Base-by-base conservation (phyloP, 92 coral and sea anemone genomes). In the Epizoanthus illoricatus region DNA sequence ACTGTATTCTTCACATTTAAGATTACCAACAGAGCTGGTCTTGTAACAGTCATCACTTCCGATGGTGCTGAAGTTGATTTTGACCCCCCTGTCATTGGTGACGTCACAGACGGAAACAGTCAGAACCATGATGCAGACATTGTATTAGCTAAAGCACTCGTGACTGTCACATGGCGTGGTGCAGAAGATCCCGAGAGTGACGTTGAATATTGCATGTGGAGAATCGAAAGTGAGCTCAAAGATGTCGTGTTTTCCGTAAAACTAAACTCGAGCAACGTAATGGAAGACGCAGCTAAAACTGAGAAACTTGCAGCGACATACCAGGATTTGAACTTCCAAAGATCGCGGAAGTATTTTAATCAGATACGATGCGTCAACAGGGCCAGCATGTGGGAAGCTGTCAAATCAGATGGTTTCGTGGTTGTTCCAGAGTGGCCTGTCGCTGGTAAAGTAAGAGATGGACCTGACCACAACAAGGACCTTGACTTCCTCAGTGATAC, bases 361-460 rank as follows among this genome's bases (percentile, higher is more conserved):
- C 90, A 80, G 23, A 87, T 94, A 66, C 79, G 74, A 15, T 94
- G 98, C 71, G 64, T 76, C 75, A 94, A 91, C 67, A 85, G 87
- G 36, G 98, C 98, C 4, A 83, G 86, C 33, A 24, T 86, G 63
- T 65, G 58, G 20, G 68, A 60, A 3, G 80, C 80, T 9, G 74
- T 81, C 52, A 91, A 90, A 67, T 94, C 98, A 17, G 88, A 94
- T 83, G 98, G 98, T 52, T 94, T 88, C 83, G 89, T 90, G 6
- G 91, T 90, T 1, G 90, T 84, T 15, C 65, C 91, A 13, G 69
- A 86, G 71, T 94, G 98, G 98, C 98, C 98, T 3, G 70, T 85
- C 5, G 86, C 94, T 16, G 85, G 88, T 11, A 41, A 81, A 58
- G 90, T 89, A 40, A 66, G 90, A 39, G 92, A 94, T 66, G 98